Evolutionary conservation across 1,140 invertebrate genomes (phyloP), one percentile per base, ranked within the genome.

Genomic region (Dendroctonus valens): DNA sequence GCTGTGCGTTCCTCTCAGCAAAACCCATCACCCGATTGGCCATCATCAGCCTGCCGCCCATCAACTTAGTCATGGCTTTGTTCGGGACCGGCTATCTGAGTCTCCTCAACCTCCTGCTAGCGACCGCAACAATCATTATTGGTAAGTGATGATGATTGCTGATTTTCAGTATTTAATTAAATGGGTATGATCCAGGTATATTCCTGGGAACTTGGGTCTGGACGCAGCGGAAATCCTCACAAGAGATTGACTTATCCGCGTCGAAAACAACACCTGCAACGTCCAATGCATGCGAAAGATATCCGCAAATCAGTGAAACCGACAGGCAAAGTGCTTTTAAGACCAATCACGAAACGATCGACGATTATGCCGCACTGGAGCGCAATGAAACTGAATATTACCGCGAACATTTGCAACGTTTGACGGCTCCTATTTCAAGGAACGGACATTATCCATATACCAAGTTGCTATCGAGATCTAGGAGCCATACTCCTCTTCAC

Each of bases 1-100:
- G 63, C 8, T 74, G 74, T 42, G 73, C 75, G 11, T 79, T 79
- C 69, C 53, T 79, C 9, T 71, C 68, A 49, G 74, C 73, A n/a
- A 65, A 59, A 50, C 39, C 67, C 2, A 69, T 57, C 26, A 74
- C 69, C 12, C 62, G 77, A 64, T 42, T 78, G 37, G 61, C 71
- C 12, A 72, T 76, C 1, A 66, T 70, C 12, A 64, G 57, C 12
- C 50, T 77, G 53, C 74, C 76, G 9, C 67, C 72, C 46, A 40
- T 74, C 48, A 78, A 78, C 72, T 70, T 78, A 53, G 66, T 62
- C 14, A 9, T 77, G 0, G 71, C 74, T 41, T 53, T 77, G 6
- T 69, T 73, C 59, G 67, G 70, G 41, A 12, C 26, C 5, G 54
- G 64, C 11, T 14, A 69, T 53, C 68, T 76, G 48, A 62, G 68